These are phyloP conservation scores for Cydia strobilella DNA, from an alignment of 1,140 invertebrate species.

Conservation along the genomic window DNA sequence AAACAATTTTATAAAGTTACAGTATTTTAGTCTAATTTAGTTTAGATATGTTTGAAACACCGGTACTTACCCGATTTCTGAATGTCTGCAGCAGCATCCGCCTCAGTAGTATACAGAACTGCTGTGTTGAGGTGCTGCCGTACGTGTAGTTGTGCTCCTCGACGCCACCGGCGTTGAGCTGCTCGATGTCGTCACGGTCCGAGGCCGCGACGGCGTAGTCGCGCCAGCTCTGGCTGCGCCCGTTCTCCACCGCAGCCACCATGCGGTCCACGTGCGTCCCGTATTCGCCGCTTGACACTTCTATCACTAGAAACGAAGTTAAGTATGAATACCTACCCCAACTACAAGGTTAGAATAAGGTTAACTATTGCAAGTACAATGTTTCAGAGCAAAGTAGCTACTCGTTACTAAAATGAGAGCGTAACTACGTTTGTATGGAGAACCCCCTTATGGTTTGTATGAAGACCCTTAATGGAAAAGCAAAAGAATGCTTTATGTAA, in stretches of 20 bases:
- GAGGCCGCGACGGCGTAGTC: conserved; percentile 45
- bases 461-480: too few relatives aligned
- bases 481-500: too few relatives aligned
- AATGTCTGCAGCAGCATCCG: conserved; percentile 87
- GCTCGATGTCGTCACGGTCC: conserved; percentile 50
- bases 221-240: conserved; percentile 79
- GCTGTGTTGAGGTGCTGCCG: conserved; percentile 81
- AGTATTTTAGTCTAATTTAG: too few relatives aligned
- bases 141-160: conserved; percentile 78
- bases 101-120: conserved; percentile 84
- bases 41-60: too few relatives aligned
- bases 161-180: conserved; percentile 55
- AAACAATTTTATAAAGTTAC: too few relatives aligned
- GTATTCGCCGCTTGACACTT: conserved; percentile 88
- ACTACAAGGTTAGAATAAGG: too few relatives aligned
- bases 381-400: too few relatives aligned
- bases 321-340: neutral
- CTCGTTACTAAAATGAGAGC: too few relatives aligned
- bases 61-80: conserved; percentile 83
- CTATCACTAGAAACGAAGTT: conserved; percentile 83
- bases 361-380: too few relatives aligned
- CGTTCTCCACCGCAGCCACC: conserved; percentile 83
- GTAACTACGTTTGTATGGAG: too few relatives aligned
- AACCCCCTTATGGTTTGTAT: too few relatives aligned
- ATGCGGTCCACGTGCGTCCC: conserved; percentile 84